A percentile compares a stretch with the other conserved stretches of the same genome.
These are phyloP conservation scores for Ochropacha duplaris DNA, from an alignment of 2,888 invertebrate genomes.

Conservation along the genomic window DNA sequence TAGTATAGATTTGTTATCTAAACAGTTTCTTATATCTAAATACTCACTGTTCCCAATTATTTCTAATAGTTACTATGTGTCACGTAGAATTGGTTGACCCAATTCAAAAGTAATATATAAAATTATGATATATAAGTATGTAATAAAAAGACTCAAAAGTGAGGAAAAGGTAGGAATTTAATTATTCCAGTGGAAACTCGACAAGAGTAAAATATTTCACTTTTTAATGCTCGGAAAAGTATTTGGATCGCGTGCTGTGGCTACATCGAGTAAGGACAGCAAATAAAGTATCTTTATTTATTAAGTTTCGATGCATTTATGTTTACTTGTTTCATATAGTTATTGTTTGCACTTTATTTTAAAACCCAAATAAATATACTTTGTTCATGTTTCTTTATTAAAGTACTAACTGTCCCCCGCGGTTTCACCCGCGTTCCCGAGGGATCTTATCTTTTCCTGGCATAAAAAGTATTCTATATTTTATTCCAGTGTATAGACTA, in stretches of 20 bases:
- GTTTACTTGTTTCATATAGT: background rate
- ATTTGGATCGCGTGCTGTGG: background rate
- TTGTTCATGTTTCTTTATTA: background rate
- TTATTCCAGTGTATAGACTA: no score
- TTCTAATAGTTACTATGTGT: no score
- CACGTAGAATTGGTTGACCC: background rate
- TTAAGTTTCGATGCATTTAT: background rate
- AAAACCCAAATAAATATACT: background rate
- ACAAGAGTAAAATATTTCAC: background rate
- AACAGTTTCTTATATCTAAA: no score
- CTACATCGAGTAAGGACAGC: background rate
- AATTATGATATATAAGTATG: background rate
- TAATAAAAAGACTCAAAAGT: background rate
- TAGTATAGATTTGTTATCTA: no score
- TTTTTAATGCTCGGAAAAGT: background rate
- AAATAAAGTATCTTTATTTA: background rate
- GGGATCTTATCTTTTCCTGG: no score
- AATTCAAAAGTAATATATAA: background rate
- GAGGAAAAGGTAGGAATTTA: background rate
- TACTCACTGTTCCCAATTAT: no score
- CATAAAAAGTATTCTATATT: no score
- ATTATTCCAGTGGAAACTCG: background rate
- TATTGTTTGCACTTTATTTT: background rate
- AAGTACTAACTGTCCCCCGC: no score
- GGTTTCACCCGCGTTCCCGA: no score